Percentiles rank a stretch among this genome's conserved stretches.
These are phyloP conservation scores for Oreochromis aureus DNA, from an alignment of 2,113 vertebrate species.

Conservation along the genomic window DNA sequence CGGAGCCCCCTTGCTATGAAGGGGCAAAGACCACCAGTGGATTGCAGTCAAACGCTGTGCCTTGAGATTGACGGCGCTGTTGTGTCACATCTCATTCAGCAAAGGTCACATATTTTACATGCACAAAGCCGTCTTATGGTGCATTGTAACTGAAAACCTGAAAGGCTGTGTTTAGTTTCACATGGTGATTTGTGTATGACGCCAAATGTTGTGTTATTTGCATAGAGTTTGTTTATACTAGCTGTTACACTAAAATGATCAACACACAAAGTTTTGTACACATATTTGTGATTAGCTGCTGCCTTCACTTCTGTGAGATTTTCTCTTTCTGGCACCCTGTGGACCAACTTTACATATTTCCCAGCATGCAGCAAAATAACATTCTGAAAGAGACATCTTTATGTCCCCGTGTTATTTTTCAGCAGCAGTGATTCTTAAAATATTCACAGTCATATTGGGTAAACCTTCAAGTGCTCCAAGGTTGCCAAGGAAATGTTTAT, in stretches of 20 bases:
- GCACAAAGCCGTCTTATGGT: conserved; percentile 25
- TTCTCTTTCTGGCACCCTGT: conserved; percentile 11
- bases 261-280: background rate
- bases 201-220: background rate
- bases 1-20: background rate
- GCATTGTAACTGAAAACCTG: background rate
- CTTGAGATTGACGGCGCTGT: conserved; percentile 57
- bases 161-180: conserved; percentile 17
- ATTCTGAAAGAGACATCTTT: conserved; percentile 30
- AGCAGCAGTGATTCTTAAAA: conserved; percentile 26
- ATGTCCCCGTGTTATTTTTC: conserved; percentile 13
- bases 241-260: background rate
- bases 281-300: conserved; percentile 3
- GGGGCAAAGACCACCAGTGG: conserved; percentile 46
- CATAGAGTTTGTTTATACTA: background rate
- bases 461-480: conserved; percentile 20
- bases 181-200: background rate
- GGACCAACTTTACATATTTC: conserved; percentile 21
- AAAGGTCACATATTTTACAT: conserved; percentile 10
- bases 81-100: conserved; percentile 33
- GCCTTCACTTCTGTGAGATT: background rate
- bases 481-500: conserved; percentile 47
- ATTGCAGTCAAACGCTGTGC: conserved; percentile 17
- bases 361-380: conserved; percentile 37
- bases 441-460: conserved; percentile 43